Evolutionary conservation across 2,888 invertebrate species (phyloP).

Genomic region (Lithophane leautieri): DNA sequence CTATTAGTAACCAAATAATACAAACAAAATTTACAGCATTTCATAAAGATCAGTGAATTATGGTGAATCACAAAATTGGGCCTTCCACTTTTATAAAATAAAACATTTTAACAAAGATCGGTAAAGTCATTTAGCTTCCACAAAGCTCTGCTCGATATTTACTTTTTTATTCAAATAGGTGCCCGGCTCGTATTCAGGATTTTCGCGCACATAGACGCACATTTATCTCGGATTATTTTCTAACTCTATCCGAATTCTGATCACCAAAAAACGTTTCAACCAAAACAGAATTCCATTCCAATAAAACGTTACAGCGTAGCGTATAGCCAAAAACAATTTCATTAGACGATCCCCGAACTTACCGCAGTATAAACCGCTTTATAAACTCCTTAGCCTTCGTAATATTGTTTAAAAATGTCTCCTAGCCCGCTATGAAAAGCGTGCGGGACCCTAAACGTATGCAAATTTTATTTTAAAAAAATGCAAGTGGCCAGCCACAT

Average conservation of each 20-base stretch:
- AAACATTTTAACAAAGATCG: slow-evolving; percentile 31
- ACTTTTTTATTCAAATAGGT: slow-evolving; percentile 55
- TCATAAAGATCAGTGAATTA: not conserved
- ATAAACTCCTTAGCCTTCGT: slow-evolving; percentile 69
- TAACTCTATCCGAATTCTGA: slow-evolving; percentile 54
- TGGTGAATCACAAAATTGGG: not conserved
- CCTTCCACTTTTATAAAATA: not conserved
- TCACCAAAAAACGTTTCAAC: slow-evolving; percentile 60
- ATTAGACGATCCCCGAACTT: slow-evolving; percentile 74
- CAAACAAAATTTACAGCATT: not conserved
- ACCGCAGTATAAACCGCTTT: slow-evolving; percentile 68
- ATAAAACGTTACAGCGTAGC: slow-evolving; percentile 68
- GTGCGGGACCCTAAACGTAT: slow-evolving; percentile 81
- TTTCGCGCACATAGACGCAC: slow-evolving; percentile 34
- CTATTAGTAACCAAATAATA: not conserved
- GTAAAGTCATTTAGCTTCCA: slow-evolving; percentile 23
- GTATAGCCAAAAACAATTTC: slow-evolving; percentile 77
- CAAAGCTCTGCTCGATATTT: slow-evolving; percentile 41
- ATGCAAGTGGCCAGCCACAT: slow-evolving; percentile 87
- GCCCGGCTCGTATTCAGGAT: slow-evolving; percentile 18
- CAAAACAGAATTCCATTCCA: slow-evolving; percentile 61
- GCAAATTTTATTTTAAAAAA: slow-evolving; percentile 89
- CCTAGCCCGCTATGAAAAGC: slow-evolving; percentile 60
- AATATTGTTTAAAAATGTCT: slow-evolving; percentile 72
- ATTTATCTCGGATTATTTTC: slow-evolving; percentile 47